Evolutionary conservation across 30 jellyfish, hydroid and myxozoan species (phyloP).

Genomic region (Calvadosia cruxmelitensis): DNA sequence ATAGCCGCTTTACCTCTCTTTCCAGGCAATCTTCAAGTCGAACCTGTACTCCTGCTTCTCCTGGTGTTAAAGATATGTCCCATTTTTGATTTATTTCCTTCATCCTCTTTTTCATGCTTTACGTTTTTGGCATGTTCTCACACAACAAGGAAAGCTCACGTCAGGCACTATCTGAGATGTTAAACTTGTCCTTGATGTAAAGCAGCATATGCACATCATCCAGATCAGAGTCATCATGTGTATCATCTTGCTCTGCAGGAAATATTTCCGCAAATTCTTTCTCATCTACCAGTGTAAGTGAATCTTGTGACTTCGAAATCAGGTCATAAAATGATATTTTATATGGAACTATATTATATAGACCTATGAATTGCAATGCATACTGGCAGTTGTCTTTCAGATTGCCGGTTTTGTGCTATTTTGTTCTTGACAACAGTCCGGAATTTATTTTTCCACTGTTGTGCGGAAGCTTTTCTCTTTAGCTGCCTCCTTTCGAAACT

Average conservation of each 20-base stretch:
- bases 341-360: neutral
- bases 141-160: constrained; percentile 6
- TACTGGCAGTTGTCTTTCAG: constrained; percentile 2
- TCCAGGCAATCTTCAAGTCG: neutral
- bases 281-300: constrained; percentile 1
- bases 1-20: neutral
- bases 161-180: constrained; percentile 4
- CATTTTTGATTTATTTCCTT: no score
- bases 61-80: no score
- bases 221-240: neutral
- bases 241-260: neutral
- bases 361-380: constrained; percentile 6
- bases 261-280: neutral
- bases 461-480: no score
- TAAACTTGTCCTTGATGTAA: constrained; percentile 13
- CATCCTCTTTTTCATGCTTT: no score
- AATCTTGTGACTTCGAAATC: neutral
- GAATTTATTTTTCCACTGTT: no score
- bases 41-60: neutral
- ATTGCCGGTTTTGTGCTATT: neutral
- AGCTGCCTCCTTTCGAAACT: no score
- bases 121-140: no score
- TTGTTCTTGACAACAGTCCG: no score
- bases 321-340: constrained; percentile 2
- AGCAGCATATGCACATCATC: constrained; percentile 10